Percentiles rank a stretch among this genome's conserved stretches.
Evolutionary conservation across 2,113 vertebrate genomes (phyloP).

Genomic region (Mirounga angustirostris): DNA sequence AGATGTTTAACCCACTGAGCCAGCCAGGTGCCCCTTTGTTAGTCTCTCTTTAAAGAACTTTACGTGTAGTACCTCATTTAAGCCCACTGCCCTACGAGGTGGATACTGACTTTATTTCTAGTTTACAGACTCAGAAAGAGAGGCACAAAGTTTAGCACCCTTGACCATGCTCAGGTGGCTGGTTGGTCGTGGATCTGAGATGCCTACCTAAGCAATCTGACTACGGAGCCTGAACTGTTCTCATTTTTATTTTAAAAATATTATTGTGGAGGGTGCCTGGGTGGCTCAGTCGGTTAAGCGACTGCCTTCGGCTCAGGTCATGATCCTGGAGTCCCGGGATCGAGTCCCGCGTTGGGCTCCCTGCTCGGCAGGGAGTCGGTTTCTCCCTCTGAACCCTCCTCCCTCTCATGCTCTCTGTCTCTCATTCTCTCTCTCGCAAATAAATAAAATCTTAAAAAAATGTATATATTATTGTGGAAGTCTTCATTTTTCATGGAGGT

Average conservation of each 20-base stretch:
- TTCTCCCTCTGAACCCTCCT: too few species aligned
- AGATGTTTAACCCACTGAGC: not conserved
- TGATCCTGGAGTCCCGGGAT: too few species aligned
- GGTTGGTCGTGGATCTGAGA: not conserved
- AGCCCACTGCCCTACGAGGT: not conserved
- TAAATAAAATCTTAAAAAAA: too few species aligned
- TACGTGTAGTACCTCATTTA: not conserved
- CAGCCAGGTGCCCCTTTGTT: not conserved
- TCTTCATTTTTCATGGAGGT: not conserved
- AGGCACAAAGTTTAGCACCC: rapidly evolving
- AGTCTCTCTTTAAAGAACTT: not conserved
- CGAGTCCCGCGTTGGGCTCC: too few species aligned
- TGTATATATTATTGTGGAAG: not conserved
- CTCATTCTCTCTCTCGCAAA: too few species aligned
- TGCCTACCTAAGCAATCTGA: too few species aligned
- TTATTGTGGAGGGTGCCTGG: not conserved
- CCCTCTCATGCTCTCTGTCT: too few species aligned
- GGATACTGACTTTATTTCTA: not conserved
- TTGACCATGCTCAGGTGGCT: rapidly evolving
- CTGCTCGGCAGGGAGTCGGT: too few species aligned
- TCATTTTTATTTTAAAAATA: not conserved
- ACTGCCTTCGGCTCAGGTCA: too few species aligned
- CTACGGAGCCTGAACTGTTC: not conserved
- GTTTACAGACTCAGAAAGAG: not conserved
- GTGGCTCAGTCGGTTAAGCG: too few species aligned